Base-by-base conservation (phyloP, 2,888 invertebrate genomes). In the Atrina japonica region DNA sequence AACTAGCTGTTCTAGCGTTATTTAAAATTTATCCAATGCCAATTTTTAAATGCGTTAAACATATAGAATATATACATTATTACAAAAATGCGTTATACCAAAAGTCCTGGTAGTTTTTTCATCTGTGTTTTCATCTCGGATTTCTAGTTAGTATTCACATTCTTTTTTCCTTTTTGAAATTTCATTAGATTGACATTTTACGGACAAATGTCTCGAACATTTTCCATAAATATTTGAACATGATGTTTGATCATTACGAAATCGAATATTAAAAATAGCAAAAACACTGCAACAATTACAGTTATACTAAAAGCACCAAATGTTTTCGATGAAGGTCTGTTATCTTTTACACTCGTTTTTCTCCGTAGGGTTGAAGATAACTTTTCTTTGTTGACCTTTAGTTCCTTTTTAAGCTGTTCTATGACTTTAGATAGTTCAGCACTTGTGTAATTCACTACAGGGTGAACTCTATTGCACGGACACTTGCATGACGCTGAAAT, bases 271-370 rank as follows among this genome's bases (percentile, higher is more conserved):
- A 56, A 11, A n/a, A 56, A 18, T 18, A 35, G n/a, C 1, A 23
- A 3, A 18, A 56, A 35, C 2, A 56, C 55, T 3, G 21, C 3
- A 21, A 14, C 35, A 21, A 56, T 56, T 16, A 56, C 18, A 40
- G 35, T 40, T n/a, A 56, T 21, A 11, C 55, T 35, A 1, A 56
- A 18, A 5, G 35, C n/a, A 16, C 55, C 55, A 35, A 35, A 11
- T 3, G 35, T 23, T 21, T 18, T 29, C 5, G 55, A 35, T 0
- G 55, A 56, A 3, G 55, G 55, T 14, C 55, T 30, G 9, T 9
- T 35, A 35, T 56, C 55, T 35, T 1, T 56, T n/a, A 56, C 55
- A 21, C 55, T 56, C 9, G 35, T 56, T 23, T 56, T 56, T 18
- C 35, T 56, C 21, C 40, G 16, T 11, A 35, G 16, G n/a, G 11